Evolutionary conservation across 1,140 invertebrate genomes (phyloP).

Genomic region (Drosophila lini): DNA sequence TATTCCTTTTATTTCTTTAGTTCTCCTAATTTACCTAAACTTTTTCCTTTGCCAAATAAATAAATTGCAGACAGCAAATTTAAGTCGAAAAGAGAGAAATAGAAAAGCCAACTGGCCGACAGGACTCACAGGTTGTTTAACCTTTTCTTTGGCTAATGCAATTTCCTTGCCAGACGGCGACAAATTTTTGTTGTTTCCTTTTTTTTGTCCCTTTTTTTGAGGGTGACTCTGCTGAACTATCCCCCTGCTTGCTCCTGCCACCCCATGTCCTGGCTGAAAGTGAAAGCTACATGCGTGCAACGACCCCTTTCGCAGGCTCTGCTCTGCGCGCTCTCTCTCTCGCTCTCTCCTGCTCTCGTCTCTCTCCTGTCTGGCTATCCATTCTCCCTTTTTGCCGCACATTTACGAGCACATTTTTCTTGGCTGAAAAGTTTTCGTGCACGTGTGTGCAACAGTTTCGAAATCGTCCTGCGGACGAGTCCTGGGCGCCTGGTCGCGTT

Average conservation of each 20-base stretch:
- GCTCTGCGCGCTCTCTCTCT: conserved; percentile 8
- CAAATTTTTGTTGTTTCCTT: conserved; percentile 20
- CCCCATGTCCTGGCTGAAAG: conserved; percentile 40
- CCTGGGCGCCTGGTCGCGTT: conserved; percentile 66
- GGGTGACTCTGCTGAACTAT: conserved; percentile 48
- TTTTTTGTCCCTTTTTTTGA: conserved; percentile 6
- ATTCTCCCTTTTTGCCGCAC: conserved; percentile 62
- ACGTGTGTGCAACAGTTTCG: conserved; percentile 73
- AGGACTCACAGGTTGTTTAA: conserved; percentile 36
- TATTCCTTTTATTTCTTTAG: background rate
- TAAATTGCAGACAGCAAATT: conserved; percentile 49
- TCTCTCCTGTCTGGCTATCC: conserved; percentile 62
- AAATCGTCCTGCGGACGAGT: conserved; percentile 33
- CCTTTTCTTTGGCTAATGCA: conserved; percentile 66
- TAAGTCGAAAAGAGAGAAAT: conserved; percentile 29
- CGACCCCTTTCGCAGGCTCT: conserved; percentile 61
- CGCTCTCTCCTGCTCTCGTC: background rate
- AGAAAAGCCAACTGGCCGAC: conserved; percentile 17
- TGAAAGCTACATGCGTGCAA: conserved; percentile 76
- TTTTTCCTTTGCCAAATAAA: conserved; percentile 1
- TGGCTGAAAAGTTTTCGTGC: conserved; percentile 41
- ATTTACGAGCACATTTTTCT: conserved; percentile 23
- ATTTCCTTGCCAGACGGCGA: conserved; percentile 73
- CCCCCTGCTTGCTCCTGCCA: conserved; percentile 8
- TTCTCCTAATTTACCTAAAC: background rate